Evolutionary conservation across 2,797 vertebrate species (phyloP), one percentile per base, ranked within the genome.

Genomic region (Hydrophis major): DNA sequence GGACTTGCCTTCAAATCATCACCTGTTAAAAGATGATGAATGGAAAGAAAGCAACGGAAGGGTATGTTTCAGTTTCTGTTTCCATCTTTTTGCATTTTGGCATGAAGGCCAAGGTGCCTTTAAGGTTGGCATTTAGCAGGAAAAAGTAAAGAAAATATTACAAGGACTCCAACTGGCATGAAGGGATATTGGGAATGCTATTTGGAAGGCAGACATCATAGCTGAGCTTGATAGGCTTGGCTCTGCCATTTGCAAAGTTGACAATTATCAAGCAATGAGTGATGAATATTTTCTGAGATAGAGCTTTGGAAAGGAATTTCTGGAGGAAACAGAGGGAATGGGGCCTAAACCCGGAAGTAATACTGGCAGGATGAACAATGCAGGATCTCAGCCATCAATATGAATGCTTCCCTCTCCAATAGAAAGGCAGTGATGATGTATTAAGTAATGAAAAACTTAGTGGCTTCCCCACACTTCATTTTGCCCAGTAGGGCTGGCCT

Each of bases 21-120:
- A 0, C 27, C 10, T 88, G 90, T 47, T 3, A 1, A 95, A 86
- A 7, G 93, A 93, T 0, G 91, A 95, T 0, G 92, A 96, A 22
- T 89, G 22, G 61, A 96, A 93, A 60, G 93, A 95, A 14, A 93
- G 4, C 86, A 92, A 28, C 55, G 93, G 87, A 93, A 96, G 94
- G 97, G 97, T 98, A 96, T 63, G 91, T 91, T 61, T 63, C 89
- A 28, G 25, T 11, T 66, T 61, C 87, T 32, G 28, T 12, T 28
- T 37, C 3, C 56, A 14, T 27, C 20, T 59, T 69, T 50, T n/a
- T 83, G 28, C 3, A 25, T 92, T 93, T 89, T 25, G 89, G 57
- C 66, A 13, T 25, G 18, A 47, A 37, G 66, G 6, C 4, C 87
- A 14, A 87, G 92, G 42, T 88, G 25, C 42, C 32, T 20, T 91